Percentiles rank a stretch among this genome's conserved stretches.
Conservation (phyloP, 2,113 vertebrate species). For the Ifrita kowaldi region DNA sequence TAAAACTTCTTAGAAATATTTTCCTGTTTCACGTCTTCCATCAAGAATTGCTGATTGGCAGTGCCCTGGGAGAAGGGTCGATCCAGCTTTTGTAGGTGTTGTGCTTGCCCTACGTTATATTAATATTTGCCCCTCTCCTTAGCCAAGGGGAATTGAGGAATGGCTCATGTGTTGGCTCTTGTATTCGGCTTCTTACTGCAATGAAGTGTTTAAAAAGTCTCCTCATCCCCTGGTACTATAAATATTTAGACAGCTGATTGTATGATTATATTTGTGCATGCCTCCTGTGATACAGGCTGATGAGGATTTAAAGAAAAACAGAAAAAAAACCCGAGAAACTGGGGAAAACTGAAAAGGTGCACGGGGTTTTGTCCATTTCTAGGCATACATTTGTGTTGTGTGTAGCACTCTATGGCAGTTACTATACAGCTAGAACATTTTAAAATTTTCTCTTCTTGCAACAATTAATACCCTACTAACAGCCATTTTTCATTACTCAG, state of each 20-base stretch:
- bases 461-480: background rate
- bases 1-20: background rate
- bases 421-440: background rate
- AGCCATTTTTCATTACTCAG: background rate
- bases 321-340: background rate
- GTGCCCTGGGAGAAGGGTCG: background rate
- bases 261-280: background rate
- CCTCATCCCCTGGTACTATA: background rate
- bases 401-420: background rate
- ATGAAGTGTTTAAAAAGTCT: conserved; percentile 32
- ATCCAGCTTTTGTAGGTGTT: background rate
- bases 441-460: background rate
- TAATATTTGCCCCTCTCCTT: background rate
- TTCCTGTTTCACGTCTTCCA: background rate
- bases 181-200: background rate
- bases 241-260: background rate
- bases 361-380: background rate
- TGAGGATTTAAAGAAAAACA: background rate
- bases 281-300: background rate
- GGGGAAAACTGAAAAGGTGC: background rate
- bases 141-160: background rate
- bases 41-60: background rate
- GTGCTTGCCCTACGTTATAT: rapidly evolving
- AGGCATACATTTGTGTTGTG: background rate
- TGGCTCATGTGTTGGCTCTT: background rate